phyloP scores from a whole-genome alignment of 2,888 invertebrate species.

The Chrysomela aeneicollis region DNA sequence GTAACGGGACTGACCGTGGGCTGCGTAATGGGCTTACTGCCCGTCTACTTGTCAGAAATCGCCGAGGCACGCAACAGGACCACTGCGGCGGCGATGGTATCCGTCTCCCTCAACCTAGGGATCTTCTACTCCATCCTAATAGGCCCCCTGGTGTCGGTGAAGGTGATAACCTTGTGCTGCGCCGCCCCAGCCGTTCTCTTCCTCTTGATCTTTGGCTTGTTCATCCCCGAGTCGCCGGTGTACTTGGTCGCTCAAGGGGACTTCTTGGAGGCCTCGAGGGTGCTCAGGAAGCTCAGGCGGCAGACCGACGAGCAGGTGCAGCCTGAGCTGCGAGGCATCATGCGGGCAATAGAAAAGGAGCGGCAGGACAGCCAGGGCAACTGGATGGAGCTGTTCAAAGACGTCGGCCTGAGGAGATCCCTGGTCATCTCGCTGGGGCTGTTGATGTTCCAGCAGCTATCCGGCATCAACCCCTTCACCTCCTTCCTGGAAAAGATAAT shows the following conservation, averaged over 20 bases:
- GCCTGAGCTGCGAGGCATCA: slow-evolving; percentile 32
- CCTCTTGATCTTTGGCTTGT: slow-evolving; percentile 40
- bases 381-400: slow-evolving; percentile 32
- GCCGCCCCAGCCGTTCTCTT: slow-evolving; percentile 41
- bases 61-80: slow-evolving; percentile 81
- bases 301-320: slow-evolving; percentile 53
- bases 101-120: slow-evolving; percentile 73
- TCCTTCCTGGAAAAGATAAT: slow-evolving; percentile 79
- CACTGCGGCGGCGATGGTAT: slow-evolving; percentile 72
- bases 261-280: slow-evolving; percentile 67
- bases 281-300: slow-evolving; percentile 58
- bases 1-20: slow-evolving; percentile 72
- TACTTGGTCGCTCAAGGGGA: slow-evolving; percentile 60
- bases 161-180: slow-evolving; percentile 41
- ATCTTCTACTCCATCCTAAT: slow-evolving; percentile 72
- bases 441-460: slow-evolving; percentile 83
- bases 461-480: slow-evolving; percentile 81
- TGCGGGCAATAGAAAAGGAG: slow-evolving; percentile 24
- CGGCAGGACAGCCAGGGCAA: slow-evolving; percentile 27
- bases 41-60: slow-evolving; percentile 87
- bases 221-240: slow-evolving; percentile 47
- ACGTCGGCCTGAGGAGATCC: slow-evolving; percentile 58
- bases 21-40: slow-evolving; percentile 75
- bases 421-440: slow-evolving; percentile 75
- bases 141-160: slow-evolving; percentile 65